A percentile compares a stretch with the other conserved stretches of the same genome.
phyloP scores from a whole-genome alignment of 2,113 vertebrate genomes.

The Vidua macroura region DNA sequence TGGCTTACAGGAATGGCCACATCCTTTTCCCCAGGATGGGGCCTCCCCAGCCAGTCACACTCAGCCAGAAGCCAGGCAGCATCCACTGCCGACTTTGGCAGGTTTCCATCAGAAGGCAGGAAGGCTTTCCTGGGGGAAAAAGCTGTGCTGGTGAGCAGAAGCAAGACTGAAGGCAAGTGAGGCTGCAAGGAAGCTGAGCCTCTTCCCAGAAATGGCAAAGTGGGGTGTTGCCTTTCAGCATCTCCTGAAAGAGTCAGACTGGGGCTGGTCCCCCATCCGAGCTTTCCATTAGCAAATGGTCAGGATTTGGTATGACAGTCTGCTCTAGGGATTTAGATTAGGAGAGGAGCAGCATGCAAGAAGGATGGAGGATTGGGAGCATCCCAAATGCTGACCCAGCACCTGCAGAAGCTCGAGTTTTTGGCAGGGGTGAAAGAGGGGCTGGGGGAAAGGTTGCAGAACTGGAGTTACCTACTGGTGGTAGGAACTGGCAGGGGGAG shows the following conservation, averaged over 20 bases:
- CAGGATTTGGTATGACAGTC: neutral
- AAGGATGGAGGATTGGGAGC: neutral
- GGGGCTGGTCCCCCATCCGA: accelerated
- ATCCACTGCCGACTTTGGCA: neutral
- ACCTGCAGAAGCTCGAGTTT: neutral
- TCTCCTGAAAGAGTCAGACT: neutral
- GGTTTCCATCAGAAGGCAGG: neutral
- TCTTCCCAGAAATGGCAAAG: neutral
- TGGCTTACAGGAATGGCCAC: constrained; percentile 1
- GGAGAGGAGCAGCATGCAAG: neutral
- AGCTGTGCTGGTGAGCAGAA: neutral
- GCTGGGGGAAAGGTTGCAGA: neutral
- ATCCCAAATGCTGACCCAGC: neutral
- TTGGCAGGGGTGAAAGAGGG: neutral
- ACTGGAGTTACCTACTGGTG: neutral
- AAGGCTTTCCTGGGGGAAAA: neutral
- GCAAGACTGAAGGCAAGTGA: neutral
- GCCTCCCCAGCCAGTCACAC: accelerated
- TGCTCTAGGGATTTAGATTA: neutral
- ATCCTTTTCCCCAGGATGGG: neutral
- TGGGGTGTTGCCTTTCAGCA: neutral
- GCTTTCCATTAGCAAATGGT: neutral
- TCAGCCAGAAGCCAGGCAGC: neutral
- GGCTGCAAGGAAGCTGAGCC: neutral
- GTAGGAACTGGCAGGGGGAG: no score